Conservation (phyloP, 2,113 vertebrate species). For the Stigmatopora argus region DNA sequence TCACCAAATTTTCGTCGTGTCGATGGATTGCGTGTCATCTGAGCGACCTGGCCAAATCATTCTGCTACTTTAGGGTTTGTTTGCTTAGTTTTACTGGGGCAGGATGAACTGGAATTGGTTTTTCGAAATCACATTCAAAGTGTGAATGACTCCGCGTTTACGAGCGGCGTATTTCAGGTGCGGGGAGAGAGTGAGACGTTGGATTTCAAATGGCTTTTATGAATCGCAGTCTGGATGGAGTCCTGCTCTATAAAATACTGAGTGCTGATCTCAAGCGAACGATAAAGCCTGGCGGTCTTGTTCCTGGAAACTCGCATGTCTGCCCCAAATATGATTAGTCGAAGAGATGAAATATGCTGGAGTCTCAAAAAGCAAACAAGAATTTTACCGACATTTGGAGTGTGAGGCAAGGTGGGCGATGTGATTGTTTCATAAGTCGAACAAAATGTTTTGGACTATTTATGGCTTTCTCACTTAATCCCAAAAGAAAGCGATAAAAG, state of each 20-base stretch:
- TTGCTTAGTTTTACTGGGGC: constrained; percentile 12
- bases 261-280: constrained; percentile 62
- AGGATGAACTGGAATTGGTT: constrained; percentile 25
- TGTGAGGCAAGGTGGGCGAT: too few species aligned
- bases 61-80: background rate
- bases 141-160: constrained; percentile 32
- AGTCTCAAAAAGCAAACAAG: background rate
- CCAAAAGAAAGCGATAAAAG: too few species aligned
- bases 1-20: background rate
- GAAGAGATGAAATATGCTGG: constrained; percentile 24
- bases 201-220: constrained; percentile 40
- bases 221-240: constrained; percentile 48
- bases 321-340: constrained; percentile 56
- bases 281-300: constrained; percentile 50
- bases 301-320: constrained; percentile 47
- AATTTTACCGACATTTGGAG: too few species aligned
- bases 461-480: too few species aligned
- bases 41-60: constrained; percentile 1
- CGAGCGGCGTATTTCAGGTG: constrained; percentile 38
- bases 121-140: constrained; percentile 20
- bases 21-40: background rate
- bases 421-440: too few species aligned
- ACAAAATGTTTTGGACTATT: too few species aligned
- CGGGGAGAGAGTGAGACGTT: constrained; percentile 28
- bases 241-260: constrained; percentile 50